These are phyloP conservation scores for Tragelaphus eurycerus DNA, from an alignment of 2,797 vertebrate genomes.

Conservation along the genomic window DNA sequence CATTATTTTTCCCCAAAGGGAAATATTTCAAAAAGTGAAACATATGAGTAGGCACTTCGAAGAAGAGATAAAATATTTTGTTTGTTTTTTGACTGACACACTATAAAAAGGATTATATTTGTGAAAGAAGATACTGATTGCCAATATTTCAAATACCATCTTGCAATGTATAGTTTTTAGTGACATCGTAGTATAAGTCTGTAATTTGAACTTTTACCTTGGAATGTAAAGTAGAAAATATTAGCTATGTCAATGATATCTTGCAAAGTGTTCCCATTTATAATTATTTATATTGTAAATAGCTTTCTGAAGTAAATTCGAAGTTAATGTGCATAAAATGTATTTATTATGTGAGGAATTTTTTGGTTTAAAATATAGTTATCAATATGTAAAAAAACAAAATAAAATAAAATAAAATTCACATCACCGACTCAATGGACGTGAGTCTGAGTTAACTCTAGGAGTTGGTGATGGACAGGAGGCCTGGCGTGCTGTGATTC, in stretches of 20 bases:
- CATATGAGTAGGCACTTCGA: slow-evolving; percentile 70
- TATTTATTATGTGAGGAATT: slow-evolving; percentile 98
- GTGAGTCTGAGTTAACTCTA: too few relatives aligned
- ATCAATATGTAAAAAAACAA: slow-evolving; percentile 84
- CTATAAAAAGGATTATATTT: slow-evolving; percentile 76
- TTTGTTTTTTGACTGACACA: slow-evolving; percentile 77
- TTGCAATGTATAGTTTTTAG: slow-evolving; percentile 85
- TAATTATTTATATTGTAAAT: slow-evolving; percentile 98
- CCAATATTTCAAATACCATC: slow-evolving; percentile 80
- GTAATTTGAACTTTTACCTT: slow-evolving; percentile 88
- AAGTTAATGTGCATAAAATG: slow-evolving; percentile 93
- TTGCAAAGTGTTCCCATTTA: slow-evolving; percentile 90
- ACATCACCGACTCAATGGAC: not conserved
- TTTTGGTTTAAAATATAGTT: slow-evolving; percentile 93
- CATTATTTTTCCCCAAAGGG: slow-evolving; percentile 43
- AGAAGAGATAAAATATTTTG: slow-evolving; percentile 70
- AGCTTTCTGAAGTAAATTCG: slow-evolving; percentile 92
- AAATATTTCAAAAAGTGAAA: slow-evolving; percentile 72
- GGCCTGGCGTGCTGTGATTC: too few relatives aligned
- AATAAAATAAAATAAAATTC: not conserved
- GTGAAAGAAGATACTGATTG: slow-evolving; percentile 75
- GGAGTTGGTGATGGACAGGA: too few relatives aligned
- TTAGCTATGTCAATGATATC: slow-evolving; percentile 87
- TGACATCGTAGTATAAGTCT: slow-evolving; percentile 87
- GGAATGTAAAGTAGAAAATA: slow-evolving; percentile 88